These are phyloP conservation scores for Onchidella celtica DNA, from an alignment of 2,888 invertebrate species.

Conservation along the genomic window DNA sequence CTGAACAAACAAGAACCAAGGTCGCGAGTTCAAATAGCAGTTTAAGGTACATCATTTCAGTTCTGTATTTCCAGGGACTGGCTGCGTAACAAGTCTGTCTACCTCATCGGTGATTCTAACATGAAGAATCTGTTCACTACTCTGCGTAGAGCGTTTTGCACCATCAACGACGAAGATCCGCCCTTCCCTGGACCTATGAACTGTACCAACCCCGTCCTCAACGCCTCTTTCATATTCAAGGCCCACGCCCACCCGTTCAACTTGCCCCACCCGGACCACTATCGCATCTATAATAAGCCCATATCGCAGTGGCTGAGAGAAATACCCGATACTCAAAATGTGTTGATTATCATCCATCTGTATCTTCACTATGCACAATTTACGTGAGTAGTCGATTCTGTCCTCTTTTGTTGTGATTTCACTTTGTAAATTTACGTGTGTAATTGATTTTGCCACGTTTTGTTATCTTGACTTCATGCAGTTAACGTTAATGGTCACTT, in stretches of 20 bases:
- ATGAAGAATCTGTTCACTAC: neutral
- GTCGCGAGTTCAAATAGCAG: too few relatives aligned
- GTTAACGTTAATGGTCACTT: too few relatives aligned
- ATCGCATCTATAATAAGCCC: neutral
- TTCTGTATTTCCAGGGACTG: too few relatives aligned
- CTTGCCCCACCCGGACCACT: conserved; percentile 18
- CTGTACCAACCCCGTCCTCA: neutral
- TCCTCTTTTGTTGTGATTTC: too few relatives aligned
- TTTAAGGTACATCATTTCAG: too few relatives aligned
- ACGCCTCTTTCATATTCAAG: neutral
- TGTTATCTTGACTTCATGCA: too few relatives aligned
- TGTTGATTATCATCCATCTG: neutral
- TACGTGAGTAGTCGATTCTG: conserved; percentile 11
- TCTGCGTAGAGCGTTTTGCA: neutral
- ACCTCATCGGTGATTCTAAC: conserved; percentile 26
- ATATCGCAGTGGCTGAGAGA: conserved; percentile 18
- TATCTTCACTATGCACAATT: conserved; percentile 31
- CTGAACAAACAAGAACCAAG: too few relatives aligned
- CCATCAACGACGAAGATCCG: neutral
- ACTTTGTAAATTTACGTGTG: too few relatives aligned
- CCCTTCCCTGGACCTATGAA: conserved; percentile 26
- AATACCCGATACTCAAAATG: neutral
- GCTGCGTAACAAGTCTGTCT: conserved; percentile 6
- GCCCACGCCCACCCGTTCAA: conserved; percentile 26
- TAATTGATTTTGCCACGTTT: too few relatives aligned